Evolutionary conservation across 2,113 vertebrate species (phyloP), one percentile per base, ranked within the genome.

Genomic region (Cairina moschata): DNA sequence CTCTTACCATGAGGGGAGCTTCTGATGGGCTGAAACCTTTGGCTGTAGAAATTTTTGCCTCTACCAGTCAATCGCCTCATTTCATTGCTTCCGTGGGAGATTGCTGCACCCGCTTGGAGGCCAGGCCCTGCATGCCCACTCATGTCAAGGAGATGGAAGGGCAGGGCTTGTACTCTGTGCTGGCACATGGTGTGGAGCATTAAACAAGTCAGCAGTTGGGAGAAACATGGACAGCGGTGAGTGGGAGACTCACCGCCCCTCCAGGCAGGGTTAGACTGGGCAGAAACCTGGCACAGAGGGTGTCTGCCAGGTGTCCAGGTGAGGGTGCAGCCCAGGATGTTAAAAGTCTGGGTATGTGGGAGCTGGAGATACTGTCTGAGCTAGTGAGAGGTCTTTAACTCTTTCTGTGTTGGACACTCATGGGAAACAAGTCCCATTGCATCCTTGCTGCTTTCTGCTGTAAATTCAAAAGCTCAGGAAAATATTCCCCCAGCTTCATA

Each of bases 291-390:
- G 86, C 89, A 68, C 17, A 11, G 69, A 88, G 10, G 62, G 26
- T 78, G 88, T 92, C 96, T 95, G 77, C 91, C 91, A 95, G 96
- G 75, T 97, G 92, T 95, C 91, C 86, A 94, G 91, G 91, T 89
- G 92, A 94, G 74, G 44, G 93, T 93, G 89, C 86, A 95, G 25
- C 17, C 21, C 40, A 60, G 86, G 74, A 54, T 74, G 14, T 92
- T 92, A 58, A 38, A 78, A 73, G 96, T 92, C 89, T 95, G 86
- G 26, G 8, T 95, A 40, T 76, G 77, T 82, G 71, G 54, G 77
- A 91, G 66, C 65, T 92, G 66, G 69, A 93, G 34, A 52, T 95
- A 34, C 80, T 95, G 59, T 81, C 91, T 95, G 71, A 73, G 15
- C 62, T 83, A 68, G 16, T 1, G 1, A 81, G 73, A 67, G 15